Evolutionary conservation across 2,888 invertebrate genomes (phyloP).

Genomic region (Hypomecis atomaria): DNA sequence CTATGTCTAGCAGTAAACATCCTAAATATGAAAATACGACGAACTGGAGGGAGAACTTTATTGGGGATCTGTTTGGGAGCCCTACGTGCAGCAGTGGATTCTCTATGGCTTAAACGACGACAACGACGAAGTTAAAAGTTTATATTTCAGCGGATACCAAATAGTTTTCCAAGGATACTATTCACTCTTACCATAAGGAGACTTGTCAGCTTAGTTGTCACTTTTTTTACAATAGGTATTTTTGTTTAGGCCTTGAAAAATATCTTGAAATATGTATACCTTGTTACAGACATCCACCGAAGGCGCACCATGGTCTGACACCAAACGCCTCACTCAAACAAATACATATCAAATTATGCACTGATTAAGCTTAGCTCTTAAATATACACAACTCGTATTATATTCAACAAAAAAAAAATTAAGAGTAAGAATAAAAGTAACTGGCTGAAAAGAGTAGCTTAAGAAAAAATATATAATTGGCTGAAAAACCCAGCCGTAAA

Average conservation of each 20-base stretch:
- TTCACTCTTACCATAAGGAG: no score
- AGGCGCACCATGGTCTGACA: conserved; percentile 70
- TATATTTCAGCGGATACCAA: no score
- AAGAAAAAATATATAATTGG: not conserved
- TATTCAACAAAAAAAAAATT: not conserved
- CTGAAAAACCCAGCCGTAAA: not conserved
- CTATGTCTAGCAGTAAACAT: no score
- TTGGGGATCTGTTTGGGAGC: no score
- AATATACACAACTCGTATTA: conserved; percentile 14
- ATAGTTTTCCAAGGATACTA: no score
- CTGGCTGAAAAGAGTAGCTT: conserved; percentile 1
- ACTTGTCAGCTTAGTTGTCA: not conserved
- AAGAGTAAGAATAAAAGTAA: not conserved
- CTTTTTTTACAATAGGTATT: no score
- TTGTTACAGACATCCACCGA: conserved; percentile 67
- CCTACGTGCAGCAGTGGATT: no score
- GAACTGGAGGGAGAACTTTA: no score
- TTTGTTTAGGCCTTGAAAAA: no score
- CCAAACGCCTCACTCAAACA: conserved; percentile 52
- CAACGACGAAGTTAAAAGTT: no score
- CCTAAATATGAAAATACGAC: no score
- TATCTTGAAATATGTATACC: conserved; percentile 7
- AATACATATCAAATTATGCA: conserved; percentile 81
- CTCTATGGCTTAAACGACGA: no score
- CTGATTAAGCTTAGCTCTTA: conserved; percentile 56